Evolutionary conservation across 2,113 vertebrate genomes (phyloP).

Genomic region (Passer montanus): DNA sequence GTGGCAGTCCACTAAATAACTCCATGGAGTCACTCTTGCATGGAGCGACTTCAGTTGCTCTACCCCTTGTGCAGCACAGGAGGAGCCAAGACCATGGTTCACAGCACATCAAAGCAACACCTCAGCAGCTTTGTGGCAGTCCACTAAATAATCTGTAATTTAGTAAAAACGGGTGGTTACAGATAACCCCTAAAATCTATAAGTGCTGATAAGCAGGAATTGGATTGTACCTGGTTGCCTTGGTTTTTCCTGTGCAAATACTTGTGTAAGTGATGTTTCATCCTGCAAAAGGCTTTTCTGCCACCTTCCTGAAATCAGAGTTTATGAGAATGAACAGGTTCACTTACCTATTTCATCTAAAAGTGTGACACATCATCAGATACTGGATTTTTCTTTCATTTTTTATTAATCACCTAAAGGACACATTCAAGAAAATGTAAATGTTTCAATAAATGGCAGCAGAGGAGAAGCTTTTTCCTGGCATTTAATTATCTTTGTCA

Average conservation of each 20-base stretch:
- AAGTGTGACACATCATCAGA: neutral
- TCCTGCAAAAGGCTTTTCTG: neutral
- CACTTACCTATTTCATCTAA: neutral
- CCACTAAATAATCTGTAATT: neutral
- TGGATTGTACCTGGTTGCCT: neutral
- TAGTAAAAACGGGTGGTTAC: neutral
- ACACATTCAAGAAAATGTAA: neutral
- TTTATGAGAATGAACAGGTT: neutral
- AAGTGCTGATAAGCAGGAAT: rapidly evolving
- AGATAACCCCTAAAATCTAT: neutral
- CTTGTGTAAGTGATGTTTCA: neutral
- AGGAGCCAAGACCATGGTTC: neutral
- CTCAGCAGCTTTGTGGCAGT: neutral
- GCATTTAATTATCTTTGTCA: neutral
- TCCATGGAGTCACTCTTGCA: too few relatives aligned
- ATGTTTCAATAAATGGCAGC: neutral
- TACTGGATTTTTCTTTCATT: neutral
- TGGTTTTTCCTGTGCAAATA: neutral
- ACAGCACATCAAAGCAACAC: neutral
- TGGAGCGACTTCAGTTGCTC: neutral
- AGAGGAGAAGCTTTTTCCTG: neutral
- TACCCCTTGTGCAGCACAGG: neutral
- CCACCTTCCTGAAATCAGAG: neutral
- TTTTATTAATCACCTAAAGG: neutral
- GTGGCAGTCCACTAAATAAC: neutral